A percentile compares a stretch with the other conserved stretches of the same genome.
Conservation (phyloP, 2,888 invertebrate genomes). For the Strigamia transsilvanica region DNA sequence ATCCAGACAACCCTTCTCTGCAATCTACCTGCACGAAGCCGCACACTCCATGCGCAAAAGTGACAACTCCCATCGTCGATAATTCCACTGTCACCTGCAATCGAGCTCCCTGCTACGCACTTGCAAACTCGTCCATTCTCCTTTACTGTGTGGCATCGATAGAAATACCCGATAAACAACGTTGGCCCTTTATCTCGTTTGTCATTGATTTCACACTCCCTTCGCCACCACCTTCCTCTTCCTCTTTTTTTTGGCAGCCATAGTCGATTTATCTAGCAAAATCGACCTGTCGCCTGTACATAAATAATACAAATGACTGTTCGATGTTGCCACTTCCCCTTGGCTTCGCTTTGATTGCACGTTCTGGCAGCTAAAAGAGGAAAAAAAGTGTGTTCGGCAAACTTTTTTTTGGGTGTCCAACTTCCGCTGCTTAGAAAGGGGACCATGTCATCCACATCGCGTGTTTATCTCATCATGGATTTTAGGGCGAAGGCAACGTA, state of each 20-base stretch:
- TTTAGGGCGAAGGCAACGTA: constrained; percentile 19
- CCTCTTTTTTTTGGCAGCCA: constrained; percentile 24
- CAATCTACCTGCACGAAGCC: constrained; percentile 13
- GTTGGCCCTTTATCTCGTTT: constrained; percentile 37
- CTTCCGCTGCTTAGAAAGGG: not conserved
- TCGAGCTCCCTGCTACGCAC: constrained; percentile 23
- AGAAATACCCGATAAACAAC: constrained; percentile 19
- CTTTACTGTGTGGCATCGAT: constrained; percentile 12
- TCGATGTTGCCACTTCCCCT: constrained; percentile 42
- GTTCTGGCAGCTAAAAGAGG: not conserved
- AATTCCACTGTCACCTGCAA: constrained; percentile 46
- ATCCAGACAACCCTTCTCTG: not conserved
- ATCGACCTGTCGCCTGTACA: constrained; percentile 37
- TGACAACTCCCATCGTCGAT: constrained; percentile 24
- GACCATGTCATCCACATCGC: constrained; percentile 25
- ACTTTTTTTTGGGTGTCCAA: not conserved
- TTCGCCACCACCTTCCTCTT: not conserved
- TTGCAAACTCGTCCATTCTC: constrained; percentile 29
- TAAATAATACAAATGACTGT: constrained; percentile 49
- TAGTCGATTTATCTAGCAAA: constrained; percentile 35
- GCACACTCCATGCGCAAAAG: not conserved
- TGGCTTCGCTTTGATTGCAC: constrained; percentile 20
- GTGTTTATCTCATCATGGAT: not conserved
- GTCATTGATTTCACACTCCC: not conserved
- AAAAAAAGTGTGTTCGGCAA: not conserved